phyloP scores from a whole-genome alignment of 1,140 invertebrate species.

The Brachionus koreanus region DNA sequence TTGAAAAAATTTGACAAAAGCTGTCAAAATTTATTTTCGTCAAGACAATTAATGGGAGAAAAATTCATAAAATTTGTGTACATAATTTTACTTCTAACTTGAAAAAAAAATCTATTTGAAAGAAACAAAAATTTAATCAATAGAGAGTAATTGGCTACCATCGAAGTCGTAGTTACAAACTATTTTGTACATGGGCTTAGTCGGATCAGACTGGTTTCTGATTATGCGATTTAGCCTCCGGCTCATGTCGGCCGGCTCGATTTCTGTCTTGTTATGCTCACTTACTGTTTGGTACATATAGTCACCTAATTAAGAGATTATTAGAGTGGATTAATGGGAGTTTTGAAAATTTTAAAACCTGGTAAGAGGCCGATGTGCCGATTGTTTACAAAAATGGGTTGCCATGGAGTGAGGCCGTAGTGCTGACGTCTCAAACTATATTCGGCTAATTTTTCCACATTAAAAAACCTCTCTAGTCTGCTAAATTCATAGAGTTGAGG shows the following conservation, averaged over 20 bases:
- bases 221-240: neutral
- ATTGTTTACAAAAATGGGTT: constrained; percentile 21
- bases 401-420: constrained; percentile 15
- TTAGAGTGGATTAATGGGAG: neutral
- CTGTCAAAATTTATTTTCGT: neutral
- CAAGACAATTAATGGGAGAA: neutral
- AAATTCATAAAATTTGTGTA: constrained; percentile 8
- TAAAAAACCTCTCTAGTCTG: neutral
- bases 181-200: neutral
- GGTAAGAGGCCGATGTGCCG: constrained; percentile 11
- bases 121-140: neutral
- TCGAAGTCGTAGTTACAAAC: constrained; percentile 31
- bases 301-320: neutral
- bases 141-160: neutral
- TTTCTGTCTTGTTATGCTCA: neutral
- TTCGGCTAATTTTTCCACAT: neutral
- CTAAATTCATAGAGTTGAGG: constrained; percentile 40
- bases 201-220: neutral
- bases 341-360: neutral
- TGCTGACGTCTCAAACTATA: neutral
- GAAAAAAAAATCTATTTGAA: neutral
- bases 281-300: neutral
- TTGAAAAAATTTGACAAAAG: neutral
- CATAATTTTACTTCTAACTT: constrained; percentile 35
- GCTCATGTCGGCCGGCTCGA: neutral